These are phyloP conservation scores for Spodoptera littoralis DNA, from an alignment of 2,888 invertebrate species.

Conservation along the genomic window DNA sequence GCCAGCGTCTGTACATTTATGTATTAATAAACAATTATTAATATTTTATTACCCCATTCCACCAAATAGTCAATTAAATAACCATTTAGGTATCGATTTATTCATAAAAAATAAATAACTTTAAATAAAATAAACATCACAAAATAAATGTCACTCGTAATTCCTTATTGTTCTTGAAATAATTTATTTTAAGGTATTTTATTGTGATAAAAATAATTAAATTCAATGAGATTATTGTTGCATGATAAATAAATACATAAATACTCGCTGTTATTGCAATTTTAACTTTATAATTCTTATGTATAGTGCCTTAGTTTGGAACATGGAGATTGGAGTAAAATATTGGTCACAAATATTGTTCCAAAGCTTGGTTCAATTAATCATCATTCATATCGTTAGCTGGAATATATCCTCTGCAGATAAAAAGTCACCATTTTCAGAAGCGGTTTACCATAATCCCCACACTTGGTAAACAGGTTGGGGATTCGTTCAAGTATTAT, in stretches of 20 bases:
- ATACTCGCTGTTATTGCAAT: conserved; percentile 63
- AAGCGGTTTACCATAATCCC: too few relatives aligned
- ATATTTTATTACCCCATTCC: conserved; percentile 29
- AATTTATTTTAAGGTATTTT: conserved; percentile 46
- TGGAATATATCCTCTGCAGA: too few relatives aligned
- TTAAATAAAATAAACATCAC: too few relatives aligned
- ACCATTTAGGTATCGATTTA: conserved; percentile 13
- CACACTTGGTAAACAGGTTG: too few relatives aligned
- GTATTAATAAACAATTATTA: conserved; percentile 11
- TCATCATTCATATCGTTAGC: too few relatives aligned
- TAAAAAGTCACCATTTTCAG: too few relatives aligned
- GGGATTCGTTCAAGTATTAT: too few relatives aligned
- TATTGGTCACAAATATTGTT: background rate
- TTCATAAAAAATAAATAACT: conserved; percentile 4
- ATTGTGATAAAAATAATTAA: conserved; percentile 55
- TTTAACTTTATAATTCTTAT: conserved; percentile 57
- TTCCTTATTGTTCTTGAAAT: too few relatives aligned
- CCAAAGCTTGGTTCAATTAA: too few relatives aligned
- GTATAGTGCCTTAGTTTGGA: conserved; percentile 67
- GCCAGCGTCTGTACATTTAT: conserved; percentile 30
- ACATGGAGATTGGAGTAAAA: conserved; percentile 10
- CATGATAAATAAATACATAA: conserved; percentile 24
- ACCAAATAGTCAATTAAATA: conserved; percentile 62
- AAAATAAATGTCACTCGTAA: too few relatives aligned
- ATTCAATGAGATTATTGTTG: conserved; percentile 53